Evolutionary conservation across 2,888 invertebrate species (phyloP), one percentile per base, ranked within the genome.

Genomic region (Apomyelois bistriatella): DNA sequence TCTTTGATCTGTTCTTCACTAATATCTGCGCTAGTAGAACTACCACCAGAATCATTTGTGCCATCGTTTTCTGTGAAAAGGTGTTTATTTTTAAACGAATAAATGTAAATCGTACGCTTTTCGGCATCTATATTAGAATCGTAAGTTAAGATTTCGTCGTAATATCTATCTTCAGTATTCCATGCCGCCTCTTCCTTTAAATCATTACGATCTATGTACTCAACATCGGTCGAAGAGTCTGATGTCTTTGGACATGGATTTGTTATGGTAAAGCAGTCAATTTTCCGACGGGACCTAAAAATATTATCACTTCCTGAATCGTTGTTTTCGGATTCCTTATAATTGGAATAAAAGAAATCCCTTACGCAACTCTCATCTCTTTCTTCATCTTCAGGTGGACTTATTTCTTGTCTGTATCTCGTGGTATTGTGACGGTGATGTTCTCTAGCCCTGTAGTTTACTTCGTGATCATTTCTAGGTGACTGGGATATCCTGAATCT

Each of bases 41-140:
- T 74, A 10, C 64, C 68, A 7, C 76, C 73, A 48, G 59, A 68
- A 48, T 70, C 64, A 8, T 65, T 64, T 17, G 69, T 65, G 53
- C 64, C 66, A 54, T 75, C 71, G 40, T 76, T 65, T 41, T 82
- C 78, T n/a, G 68, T 55, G 16, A 82, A 55, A 3, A 70, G 58
- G n/a, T 65, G 72, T 52, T 72, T 76, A 57, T 87, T 86, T 68
- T 81, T 80, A 54, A 74, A 82, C 1, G 86, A 86, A 63, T 86
- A 86, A 43, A 86, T 84, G 76, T 79, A 83, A 55, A 85, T 68
- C 1, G 79, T 83, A 6, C 68, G 74, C 55, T 79, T 75, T 43
- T 77, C 74, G 6, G 58, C 48, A 7, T 74, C 67, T 12, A 57
- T 36, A 41, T 70, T 66, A 8, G 67, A 48, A 15, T 75, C 68